Evolutionary conservation across 2,113 vertebrate genomes (phyloP).

Genomic region (Rhinoderma darwinii): DNA sequence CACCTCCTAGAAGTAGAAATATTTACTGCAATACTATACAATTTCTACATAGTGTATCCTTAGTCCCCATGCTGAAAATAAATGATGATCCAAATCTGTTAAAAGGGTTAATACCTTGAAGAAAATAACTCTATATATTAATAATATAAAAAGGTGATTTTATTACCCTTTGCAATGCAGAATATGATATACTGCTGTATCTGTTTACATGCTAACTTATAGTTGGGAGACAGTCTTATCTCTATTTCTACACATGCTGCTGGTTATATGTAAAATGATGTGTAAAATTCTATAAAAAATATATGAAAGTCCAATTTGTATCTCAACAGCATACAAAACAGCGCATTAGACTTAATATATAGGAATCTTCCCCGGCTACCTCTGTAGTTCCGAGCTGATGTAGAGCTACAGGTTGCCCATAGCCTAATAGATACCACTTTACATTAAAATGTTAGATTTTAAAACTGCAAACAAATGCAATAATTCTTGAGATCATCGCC

Average conservation of each 20-base stretch:
- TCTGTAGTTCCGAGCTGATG: not conserved
- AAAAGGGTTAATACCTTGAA: too few relatives aligned
- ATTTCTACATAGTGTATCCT: too few relatives aligned
- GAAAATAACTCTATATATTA: too few relatives aligned
- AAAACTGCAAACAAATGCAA: slow-evolving; percentile 16
- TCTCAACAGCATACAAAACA: not conserved
- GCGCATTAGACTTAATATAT: not conserved
- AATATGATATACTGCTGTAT: not conserved
- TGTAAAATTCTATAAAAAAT: not conserved
- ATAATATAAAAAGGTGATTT: too few relatives aligned
- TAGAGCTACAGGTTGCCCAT: not conserved
- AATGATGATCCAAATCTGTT: too few relatives aligned
- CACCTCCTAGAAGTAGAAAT: too few relatives aligned
- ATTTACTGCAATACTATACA: too few relatives aligned
- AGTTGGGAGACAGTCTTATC: not conserved
- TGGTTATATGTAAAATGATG: not conserved
- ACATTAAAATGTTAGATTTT: slow-evolving; percentile 63
- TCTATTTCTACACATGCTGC: not conserved
- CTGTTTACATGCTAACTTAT: not conserved
- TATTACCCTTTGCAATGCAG: too few relatives aligned
- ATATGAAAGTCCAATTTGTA: not conserved
- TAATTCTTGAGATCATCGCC: slow-evolving; percentile 32
- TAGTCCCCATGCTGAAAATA: too few relatives aligned
- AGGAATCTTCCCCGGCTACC: not conserved
- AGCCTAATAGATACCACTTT: not conserved